Conservation (phyloP, 2,888 invertebrate species). For the Mongoloraphidia duomilia region DNA sequence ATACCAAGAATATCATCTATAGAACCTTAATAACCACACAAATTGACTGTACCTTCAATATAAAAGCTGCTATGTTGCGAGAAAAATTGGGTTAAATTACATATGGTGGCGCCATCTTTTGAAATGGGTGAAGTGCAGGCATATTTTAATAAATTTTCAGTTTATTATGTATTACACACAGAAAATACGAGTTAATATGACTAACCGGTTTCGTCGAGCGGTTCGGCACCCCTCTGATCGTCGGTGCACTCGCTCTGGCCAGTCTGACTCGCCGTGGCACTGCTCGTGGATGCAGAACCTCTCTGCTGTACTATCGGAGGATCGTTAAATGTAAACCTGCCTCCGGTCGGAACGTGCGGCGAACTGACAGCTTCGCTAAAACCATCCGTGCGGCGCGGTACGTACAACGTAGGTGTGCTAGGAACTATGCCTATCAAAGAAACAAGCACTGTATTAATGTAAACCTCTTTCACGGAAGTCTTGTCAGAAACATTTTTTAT, state of each 20-base stretch:
- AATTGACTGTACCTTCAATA: too few relatives aligned
- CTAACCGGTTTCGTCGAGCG: neutral
- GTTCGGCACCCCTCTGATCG: neutral
- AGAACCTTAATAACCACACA: too few relatives aligned
- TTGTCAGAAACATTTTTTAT: neutral
- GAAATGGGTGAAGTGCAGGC: too few relatives aligned
- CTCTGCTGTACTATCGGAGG: neutral
- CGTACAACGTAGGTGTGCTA: constrained; percentile 74
- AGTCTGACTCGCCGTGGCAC: neutral
- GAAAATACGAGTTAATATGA: too few relatives aligned
- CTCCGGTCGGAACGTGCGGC: constrained; percentile 52
- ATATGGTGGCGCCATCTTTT: too few relatives aligned
- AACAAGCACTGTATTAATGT: neutral
- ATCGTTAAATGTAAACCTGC: constrained; percentile 48
- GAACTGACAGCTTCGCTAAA: constrained; percentile 88
- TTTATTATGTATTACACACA: too few relatives aligned
- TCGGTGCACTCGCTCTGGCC: neutral
- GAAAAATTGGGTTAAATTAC: too few relatives aligned
- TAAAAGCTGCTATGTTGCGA: too few relatives aligned
- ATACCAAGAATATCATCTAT: too few relatives aligned
- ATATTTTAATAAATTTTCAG: too few relatives aligned
- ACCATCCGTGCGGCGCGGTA: constrained; percentile 69
- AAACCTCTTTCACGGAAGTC: neutral
- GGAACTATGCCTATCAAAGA: constrained; percentile 56
- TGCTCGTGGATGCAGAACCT: too few relatives aligned